Conservation (phyloP, 1,140 invertebrate species). For the Zaprionus vittiger region DNA sequence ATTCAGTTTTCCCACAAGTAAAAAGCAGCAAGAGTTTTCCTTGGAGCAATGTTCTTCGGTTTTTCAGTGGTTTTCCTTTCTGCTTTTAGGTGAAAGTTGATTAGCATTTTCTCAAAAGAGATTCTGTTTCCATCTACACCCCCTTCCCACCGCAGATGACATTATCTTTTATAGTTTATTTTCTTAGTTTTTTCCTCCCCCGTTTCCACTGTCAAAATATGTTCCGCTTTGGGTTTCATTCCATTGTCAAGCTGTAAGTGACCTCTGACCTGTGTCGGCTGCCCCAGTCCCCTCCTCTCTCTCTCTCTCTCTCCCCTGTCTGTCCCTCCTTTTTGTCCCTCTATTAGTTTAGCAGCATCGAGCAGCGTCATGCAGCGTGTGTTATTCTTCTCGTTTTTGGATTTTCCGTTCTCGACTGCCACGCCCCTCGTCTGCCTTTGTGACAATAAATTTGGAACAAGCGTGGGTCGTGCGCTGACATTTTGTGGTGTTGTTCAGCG, state of each 20-base stretch:
- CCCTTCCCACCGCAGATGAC: neutral
- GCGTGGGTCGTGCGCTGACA: conserved; percentile 73
- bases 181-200: neutral
- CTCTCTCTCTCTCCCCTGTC: neutral
- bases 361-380: conserved; percentile 19
- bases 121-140: conserved; percentile 6
- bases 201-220: conserved; percentile 12
- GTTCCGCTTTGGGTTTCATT: conserved; percentile 27
- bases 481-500: conserved; percentile 59
- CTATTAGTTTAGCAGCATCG: conserved; percentile 71
- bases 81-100: conserved; percentile 9
- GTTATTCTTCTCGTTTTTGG: conserved; percentile 13
- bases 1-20: neutral
- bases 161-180: conserved; percentile 24
- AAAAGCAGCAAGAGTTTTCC: neutral
- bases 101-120: conserved; percentile 16
- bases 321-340: conserved; percentile 21
- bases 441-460: conserved; percentile 79
- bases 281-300: neutral
- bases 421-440: conserved; percentile 53
- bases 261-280: conserved; percentile 8
- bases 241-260: conserved; percentile 33
- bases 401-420: conserved; percentile 17
- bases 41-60: neutral
- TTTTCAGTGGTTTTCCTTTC: neutral